phyloP scores from a whole-genome alignment of 2,797 vertebrate genomes.

The Peromyscus attwateri region DNA sequence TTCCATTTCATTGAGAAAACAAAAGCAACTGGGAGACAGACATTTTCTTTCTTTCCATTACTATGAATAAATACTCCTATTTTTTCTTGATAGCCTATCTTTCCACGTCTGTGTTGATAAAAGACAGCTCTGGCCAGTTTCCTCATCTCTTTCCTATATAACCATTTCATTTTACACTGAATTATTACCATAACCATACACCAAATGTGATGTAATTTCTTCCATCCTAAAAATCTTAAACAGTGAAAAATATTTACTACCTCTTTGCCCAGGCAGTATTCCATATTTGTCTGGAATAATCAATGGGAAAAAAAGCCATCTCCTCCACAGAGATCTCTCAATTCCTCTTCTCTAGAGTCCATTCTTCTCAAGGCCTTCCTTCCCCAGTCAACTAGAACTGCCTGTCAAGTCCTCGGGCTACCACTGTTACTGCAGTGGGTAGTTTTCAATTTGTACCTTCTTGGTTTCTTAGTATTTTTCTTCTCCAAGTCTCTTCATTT shows the following conservation, averaged over 20 bases:
- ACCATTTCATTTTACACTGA: constrained; percentile 21
- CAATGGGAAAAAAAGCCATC: neutral
- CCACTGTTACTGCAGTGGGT: constrained; percentile 5
- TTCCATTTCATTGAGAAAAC: constrained; percentile 46
- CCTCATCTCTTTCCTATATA: neutral
- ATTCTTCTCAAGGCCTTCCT: neutral
- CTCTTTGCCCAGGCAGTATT: neutral
- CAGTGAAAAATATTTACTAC: neutral
- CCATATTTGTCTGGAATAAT: neutral
- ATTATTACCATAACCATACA: constrained; percentile 32
- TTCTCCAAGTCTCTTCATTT: constrained; percentile 45
- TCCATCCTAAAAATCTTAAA: constrained; percentile 9
- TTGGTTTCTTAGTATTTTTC: neutral
- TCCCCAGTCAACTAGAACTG: neutral
- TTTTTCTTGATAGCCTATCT: constrained; percentile 3
- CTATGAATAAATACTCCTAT: neutral
- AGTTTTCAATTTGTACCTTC: constrained; percentile 9
- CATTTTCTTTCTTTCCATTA: constrained; percentile 2
- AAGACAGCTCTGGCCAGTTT: constrained; percentile 9
- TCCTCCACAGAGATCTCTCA: neutral
- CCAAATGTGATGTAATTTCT: neutral
- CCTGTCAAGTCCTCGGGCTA: neutral
- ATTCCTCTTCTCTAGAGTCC: neutral
- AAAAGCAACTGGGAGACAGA: constrained; percentile 19
- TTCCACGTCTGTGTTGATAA: constrained; percentile 12